These are phyloP conservation scores for Lepus timidus DNA, from an alignment of 2,113 vertebrate genomes.

Conservation along the genomic window DNA sequence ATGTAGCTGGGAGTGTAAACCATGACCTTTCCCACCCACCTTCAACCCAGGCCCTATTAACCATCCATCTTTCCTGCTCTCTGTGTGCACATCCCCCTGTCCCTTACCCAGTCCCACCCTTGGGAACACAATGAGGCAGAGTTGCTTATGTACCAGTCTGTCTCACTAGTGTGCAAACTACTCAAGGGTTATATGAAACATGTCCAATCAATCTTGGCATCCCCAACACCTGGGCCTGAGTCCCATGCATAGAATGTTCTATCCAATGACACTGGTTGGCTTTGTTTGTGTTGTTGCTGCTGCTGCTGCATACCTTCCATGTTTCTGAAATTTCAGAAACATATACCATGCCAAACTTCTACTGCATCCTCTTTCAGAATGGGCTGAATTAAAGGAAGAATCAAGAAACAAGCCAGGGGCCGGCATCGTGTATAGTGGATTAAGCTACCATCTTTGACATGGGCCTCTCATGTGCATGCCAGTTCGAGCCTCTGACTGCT, in stretches of 20 bases:
- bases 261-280: not conserved
- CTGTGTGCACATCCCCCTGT: not conserved
- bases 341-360: not conserved
- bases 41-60: conserved; percentile 24
- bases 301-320: not conserved
- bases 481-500: no score
- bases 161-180: not conserved
- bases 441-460: no score
- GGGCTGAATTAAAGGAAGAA: not conserved
- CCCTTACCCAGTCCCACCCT: not conserved
- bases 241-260: not conserved
- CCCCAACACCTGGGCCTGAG: not conserved
- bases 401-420: conserved; percentile 22
- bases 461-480: no score
- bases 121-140: not conserved
- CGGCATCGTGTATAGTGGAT: no score
- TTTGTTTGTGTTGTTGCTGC: not conserved
- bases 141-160: not conserved
- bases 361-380: conserved; percentile 30
- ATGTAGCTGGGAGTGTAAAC: conserved; percentile 5
- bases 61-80: not conserved
- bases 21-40: conserved; percentile 46
- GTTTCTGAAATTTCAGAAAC: conserved; percentile 57
- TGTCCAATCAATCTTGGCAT: conserved; percentile 24
- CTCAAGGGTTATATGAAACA: conserved; percentile 27